phyloP scores from a whole-genome alignment of 2,888 invertebrate species.

The Hypomecis atomaria region DNA sequence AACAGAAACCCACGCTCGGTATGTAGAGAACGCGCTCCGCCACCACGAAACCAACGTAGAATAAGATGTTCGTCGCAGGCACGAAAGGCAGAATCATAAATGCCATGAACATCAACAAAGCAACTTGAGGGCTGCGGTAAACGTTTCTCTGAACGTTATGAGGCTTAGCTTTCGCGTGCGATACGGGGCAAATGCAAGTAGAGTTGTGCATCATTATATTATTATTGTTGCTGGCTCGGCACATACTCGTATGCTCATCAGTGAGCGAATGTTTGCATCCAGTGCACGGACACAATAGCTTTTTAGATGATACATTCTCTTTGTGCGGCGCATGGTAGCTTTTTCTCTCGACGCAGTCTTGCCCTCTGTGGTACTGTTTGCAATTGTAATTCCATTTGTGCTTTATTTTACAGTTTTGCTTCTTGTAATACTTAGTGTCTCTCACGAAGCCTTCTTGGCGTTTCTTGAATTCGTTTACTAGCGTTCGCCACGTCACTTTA shows the following conservation, averaged over 20 bases:
- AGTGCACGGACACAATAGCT: slow-evolving; percentile 84
- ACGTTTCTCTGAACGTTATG: slow-evolving; percentile 61
- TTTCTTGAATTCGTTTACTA: slow-evolving; percentile 70
- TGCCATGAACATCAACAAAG: slow-evolving; percentile 86
- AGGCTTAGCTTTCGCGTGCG: slow-evolving; percentile 62
- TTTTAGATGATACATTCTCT: slow-evolving; percentile 71
- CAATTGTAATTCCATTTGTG: slow-evolving; percentile 76
- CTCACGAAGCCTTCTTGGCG: slow-evolving; percentile 63
- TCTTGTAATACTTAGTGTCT: slow-evolving; percentile 72
- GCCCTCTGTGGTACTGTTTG: slow-evolving; percentile 71
- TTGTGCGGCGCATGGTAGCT: slow-evolving; percentile 69
- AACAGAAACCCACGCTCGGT: slow-evolving; percentile 97
- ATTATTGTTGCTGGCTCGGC: slow-evolving; percentile 89
- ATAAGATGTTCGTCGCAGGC: slow-evolving; percentile 97
- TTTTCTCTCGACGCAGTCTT: slow-evolving; percentile 74
- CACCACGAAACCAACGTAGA: slow-evolving; percentile 99
- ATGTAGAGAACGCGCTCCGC: slow-evolving; percentile 98
- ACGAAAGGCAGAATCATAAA: slow-evolving; percentile 96
- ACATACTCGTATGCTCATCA: slow-evolving; percentile 88
- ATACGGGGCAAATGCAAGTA: slow-evolving; percentile 73
- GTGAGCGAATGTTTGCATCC: slow-evolving; percentile 88
- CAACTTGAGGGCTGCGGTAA: slow-evolving; percentile 73
- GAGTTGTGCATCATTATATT: slow-evolving; percentile 85
- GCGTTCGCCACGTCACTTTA: slow-evolving; percentile 72
- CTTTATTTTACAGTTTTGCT: slow-evolving; percentile 72